Evolutionary conservation across 2,888 invertebrate genomes (phyloP).

Genomic region (Pomacea canaliculata): DNA sequence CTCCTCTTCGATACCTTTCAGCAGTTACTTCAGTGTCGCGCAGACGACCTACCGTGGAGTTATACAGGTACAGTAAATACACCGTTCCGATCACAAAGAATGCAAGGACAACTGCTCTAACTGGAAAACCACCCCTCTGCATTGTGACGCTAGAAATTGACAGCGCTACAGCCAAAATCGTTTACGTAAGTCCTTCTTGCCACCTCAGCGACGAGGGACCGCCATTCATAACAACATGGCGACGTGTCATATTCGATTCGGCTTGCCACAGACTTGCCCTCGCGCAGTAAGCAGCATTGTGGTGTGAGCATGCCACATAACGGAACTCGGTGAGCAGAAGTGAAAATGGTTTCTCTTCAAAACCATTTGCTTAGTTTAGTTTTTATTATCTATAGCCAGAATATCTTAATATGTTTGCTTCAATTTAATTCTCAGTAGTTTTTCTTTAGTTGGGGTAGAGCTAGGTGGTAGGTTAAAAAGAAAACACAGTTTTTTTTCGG

Average conservation of each 20-base stretch:
- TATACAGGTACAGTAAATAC: constrained; percentile 56
- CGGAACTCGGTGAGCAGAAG: too few species aligned
- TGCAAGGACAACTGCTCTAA: constrained; percentile 45
- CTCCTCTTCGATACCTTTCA: constrained; percentile 53
- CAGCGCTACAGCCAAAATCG: background rate
- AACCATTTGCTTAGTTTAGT: too few species aligned
- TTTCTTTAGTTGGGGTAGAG: too few species aligned
- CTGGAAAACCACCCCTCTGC: constrained; percentile 43
- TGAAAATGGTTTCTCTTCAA: too few species aligned
- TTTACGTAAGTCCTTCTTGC: background rate
- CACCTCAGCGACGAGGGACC: constrained; percentile 12
- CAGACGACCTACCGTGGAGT: constrained; percentile 49
- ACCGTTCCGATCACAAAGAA: constrained; percentile 44
- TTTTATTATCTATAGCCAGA: too few species aligned
- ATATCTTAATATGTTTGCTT: too few species aligned
- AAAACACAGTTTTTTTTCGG: too few species aligned
- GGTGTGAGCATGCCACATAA: too few species aligned
- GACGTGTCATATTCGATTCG: constrained; percentile 45
- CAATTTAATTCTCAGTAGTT: too few species aligned
- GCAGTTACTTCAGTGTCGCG: constrained; percentile 54
- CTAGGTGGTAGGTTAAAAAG: too few species aligned
- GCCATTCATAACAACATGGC: constrained; percentile 48
- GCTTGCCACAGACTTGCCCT: background rate
- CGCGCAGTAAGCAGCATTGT: too few species aligned
- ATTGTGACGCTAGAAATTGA: constrained; percentile 5